phyloP scores from a whole-genome alignment of 2,888 invertebrate species.

The Prosapia bicincta region DNA sequence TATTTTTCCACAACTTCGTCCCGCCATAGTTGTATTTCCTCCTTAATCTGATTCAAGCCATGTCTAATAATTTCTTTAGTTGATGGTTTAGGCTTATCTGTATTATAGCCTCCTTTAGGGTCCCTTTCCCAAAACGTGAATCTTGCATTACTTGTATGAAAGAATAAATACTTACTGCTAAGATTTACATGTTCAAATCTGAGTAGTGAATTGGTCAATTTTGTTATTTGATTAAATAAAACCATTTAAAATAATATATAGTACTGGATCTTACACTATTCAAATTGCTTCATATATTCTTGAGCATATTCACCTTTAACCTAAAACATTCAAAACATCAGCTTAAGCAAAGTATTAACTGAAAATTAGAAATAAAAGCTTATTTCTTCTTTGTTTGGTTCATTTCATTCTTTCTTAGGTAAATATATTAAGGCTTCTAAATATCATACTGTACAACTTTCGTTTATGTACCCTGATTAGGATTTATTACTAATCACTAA shows the following conservation, averaged over 20 bases:
- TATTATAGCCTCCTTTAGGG: conserved; percentile 59
- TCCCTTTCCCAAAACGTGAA: conserved; percentile 56
- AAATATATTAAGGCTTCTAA: no score
- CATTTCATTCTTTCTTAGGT: no score
- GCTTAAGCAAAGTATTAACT: no score
- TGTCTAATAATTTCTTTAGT: conserved; percentile 53
- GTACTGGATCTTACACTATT: not conserved
- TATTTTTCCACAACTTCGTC: conserved; percentile 65
- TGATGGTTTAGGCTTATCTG: conserved; percentile 13
- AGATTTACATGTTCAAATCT: not conserved
- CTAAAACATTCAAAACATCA: no score
- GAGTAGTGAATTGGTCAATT: not conserved
- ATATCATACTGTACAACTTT: no score
- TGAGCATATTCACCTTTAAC: no score
- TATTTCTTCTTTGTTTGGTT: no score
- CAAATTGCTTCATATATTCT: no score
- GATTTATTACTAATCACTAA: no score
- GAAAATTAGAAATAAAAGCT: no score
- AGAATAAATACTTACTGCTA: not conserved
- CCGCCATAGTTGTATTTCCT: conserved; percentile 62
- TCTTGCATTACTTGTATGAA: conserved; percentile 41
- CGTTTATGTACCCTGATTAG: no score
- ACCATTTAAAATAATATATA: not conserved
- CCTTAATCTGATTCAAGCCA: conserved; percentile 62
- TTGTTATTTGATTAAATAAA: not conserved